Evolutionary conservation across 2,888 invertebrate species (phyloP).

Genomic region (Calameuta idolon): DNA sequence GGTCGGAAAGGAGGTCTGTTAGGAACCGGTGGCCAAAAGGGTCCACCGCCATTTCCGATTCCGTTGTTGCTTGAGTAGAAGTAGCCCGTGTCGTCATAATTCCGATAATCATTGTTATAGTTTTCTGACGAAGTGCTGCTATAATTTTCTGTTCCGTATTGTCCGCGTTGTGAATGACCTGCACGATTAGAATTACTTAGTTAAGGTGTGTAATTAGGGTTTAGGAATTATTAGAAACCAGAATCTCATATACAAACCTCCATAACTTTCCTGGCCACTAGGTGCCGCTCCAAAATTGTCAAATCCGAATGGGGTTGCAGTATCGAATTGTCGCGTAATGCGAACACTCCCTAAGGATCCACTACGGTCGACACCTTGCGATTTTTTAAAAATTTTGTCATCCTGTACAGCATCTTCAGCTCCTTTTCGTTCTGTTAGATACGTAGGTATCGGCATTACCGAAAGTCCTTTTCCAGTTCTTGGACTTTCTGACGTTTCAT

Average conservation of each 20-base stretch:
- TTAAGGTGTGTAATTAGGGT: not conserved
- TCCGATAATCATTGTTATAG: constrained; percentile 3
- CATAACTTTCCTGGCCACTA: not conserved
- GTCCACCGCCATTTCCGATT: not conserved
- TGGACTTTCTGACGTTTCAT: not conserved
- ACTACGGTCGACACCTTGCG: not conserved
- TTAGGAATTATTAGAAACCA: not conserved
- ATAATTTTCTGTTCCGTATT: constrained; percentile 2
- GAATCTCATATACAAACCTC: not conserved
- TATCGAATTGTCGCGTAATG: not conserved
- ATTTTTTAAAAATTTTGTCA: not conserved
- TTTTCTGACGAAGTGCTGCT: constrained; percentile 2
- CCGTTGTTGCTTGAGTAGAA: not conserved
- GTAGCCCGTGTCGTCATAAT: not conserved
- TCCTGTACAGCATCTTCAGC: not conserved
- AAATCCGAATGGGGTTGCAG: not conserved
- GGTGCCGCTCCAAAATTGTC: not conserved
- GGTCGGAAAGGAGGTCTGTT: not conserved
- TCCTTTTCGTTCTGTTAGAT: not conserved
- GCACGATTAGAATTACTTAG: not conserved
- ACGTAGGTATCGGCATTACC: not conserved
- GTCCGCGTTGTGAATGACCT: constrained; percentile 7
- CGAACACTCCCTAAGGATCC: not conserved
- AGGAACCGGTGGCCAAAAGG: not conserved
- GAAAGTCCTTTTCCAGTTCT: not conserved